A percentile compares a stretch with the other conserved stretches of the same genome.
Evolutionary conservation across 2,888 invertebrate species (phyloP).

Genomic region (Lapara coniferarum): DNA sequence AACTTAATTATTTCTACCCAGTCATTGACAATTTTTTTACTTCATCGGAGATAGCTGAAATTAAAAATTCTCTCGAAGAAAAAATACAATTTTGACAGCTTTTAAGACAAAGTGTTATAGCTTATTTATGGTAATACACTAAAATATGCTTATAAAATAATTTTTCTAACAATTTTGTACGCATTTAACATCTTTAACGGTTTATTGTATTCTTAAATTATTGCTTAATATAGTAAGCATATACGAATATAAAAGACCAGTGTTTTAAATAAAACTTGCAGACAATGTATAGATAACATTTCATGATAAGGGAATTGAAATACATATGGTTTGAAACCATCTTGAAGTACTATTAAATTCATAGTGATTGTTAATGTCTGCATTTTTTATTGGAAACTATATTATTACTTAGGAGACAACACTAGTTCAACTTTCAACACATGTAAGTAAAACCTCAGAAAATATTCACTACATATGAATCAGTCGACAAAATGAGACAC

Average conservation of each 20-base stretch:
- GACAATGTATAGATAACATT: too few species aligned
- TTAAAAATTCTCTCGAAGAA: too few species aligned
- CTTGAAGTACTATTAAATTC: too few species aligned
- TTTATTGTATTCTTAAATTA: not conserved
- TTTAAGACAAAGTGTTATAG: not conserved
- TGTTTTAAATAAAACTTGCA: too few species aligned
- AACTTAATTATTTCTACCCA: too few species aligned
- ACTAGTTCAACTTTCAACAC: not conserved
- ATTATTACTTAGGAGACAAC: not conserved
- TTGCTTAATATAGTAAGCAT: not conserved
- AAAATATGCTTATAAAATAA: not conserved
- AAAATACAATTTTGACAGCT: slow-evolving; percentile 14
- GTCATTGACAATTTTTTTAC: too few species aligned
- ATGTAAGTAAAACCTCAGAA: not conserved
- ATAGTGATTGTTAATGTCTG: not conserved
- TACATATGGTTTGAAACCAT: too few species aligned
- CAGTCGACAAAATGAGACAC: too few species aligned
- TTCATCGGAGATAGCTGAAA: not conserved
- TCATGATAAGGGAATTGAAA: too few species aligned
- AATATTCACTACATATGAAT: not conserved
- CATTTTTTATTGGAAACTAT: not conserved
- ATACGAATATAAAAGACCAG: not conserved
- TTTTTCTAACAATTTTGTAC: slow-evolving; percentile 36
- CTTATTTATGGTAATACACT: not conserved
- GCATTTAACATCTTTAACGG: slow-evolving; percentile 3